Conservation (phyloP, 37 sponge, comb jelly and placozoan genomes). For the Hexactinellida sp. region DNA sequence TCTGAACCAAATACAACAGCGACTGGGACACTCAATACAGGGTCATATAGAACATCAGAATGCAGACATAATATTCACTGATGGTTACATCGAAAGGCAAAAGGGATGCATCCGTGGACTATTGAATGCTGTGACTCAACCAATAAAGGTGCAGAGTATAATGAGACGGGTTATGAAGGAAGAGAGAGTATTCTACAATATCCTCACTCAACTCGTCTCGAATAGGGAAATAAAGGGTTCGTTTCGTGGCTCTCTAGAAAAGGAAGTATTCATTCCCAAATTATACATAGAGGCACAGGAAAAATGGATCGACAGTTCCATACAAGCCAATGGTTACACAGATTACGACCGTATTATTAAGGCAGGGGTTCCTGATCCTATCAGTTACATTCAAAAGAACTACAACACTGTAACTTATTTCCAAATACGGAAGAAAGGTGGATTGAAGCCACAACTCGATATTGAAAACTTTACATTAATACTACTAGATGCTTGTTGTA, state of each 20-base stretch:
- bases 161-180: neutral
- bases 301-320: slow-evolving; percentile 76
- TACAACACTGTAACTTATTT: neutral
- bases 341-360: slow-evolving; percentile 3
- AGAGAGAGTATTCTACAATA: slow-evolving; percentile 16
- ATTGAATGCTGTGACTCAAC: neutral
- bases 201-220: slow-evolving; percentile 44
- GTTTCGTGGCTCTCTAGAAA: slow-evolving; percentile 51
- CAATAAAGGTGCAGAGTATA: neutral
- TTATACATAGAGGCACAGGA: slow-evolving; percentile 64
- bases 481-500: neutral
- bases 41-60: slow-evolving; percentile 19
- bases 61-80: slow-evolving; percentile 18
- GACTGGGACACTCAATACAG: neutral
- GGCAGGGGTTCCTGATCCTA: neutral
- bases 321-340: slow-evolving; percentile 64
- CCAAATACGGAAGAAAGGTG: neutral
- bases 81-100: slow-evolving; percentile 20
- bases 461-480: neutral
- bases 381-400: neutral
- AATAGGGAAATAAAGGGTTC: slow-evolving; percentile 43
- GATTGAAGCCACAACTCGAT: neutral
- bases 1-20: neutral
- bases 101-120: neutral
- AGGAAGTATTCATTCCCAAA: slow-evolving; percentile 60